Base-by-base conservation (phyloP, 2,797 vertebrate species). In the Moxostoma hubbsi region DNA sequence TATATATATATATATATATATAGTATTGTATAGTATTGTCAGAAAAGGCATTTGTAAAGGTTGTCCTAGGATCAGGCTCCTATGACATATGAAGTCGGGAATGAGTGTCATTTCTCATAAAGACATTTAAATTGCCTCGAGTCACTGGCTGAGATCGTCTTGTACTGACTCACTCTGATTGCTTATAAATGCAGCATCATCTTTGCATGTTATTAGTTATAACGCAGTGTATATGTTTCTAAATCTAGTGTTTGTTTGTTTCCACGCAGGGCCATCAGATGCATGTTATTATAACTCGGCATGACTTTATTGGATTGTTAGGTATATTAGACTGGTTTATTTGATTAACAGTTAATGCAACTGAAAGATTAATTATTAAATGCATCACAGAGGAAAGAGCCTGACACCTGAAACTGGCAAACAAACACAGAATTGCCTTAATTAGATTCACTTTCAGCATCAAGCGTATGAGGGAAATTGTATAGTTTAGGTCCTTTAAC, bases 171-270 rank as follows among this genome's bases (percentile, higher is more conserved):
- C 18, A 9, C 59, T 57, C 16, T 46, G 51, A 54, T 55, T 43
- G 61, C 49, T 53, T 75, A 54, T 79, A 62, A 65, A 66, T 80
- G 61, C 12, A 47, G 10, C 16, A 24, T 15, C 24, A 64, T 80
- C 11, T 79, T 54, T 53, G 36, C 62, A 53, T 65, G n/a, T 77
- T 67, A 66, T 49, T 55, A 49, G 49, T 12, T 43, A 54, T 55
- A 76, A 59, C 54, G 51, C 54, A 61, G 11, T 69, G 51, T 15
- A 50, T 58, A 54, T 58, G 73, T 63, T 57, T 64, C 47, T 46
- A 50, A 24, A 24, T 24, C 24, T 24, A 53, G 49, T 46, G 61
- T 43, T 13, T 46, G 61, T 43, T 13, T 15, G 15, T 8, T 36
- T 8, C 24, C 8, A 36, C 6, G 54, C 58, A 4, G 46, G 55